These are phyloP conservation scores for Euwallacea similis DNA, from an alignment of 1,140 invertebrate genomes.

Conservation along the genomic window DNA sequence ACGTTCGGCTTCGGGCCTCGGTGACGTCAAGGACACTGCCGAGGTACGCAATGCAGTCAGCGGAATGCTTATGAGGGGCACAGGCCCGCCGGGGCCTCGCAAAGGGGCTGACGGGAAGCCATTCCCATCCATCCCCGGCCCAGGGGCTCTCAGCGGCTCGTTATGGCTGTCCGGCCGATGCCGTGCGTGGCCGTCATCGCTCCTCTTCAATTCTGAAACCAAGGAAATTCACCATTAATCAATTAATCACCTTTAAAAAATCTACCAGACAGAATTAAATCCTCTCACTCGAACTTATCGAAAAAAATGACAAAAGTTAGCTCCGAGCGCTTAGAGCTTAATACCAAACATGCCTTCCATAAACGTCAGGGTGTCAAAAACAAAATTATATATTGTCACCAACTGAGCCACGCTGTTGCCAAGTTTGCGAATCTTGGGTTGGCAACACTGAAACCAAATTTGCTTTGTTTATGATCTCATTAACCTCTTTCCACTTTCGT, in stretches of 20 bases:
- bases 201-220: constrained; percentile 55
- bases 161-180: constrained; percentile 30
- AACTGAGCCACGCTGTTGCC: too few relatives aligned
- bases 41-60: constrained; percentile 30
- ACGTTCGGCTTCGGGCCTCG: constrained; percentile 75
- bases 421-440: too few relatives aligned
- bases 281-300: too few relatives aligned
- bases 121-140: constrained; percentile 60
- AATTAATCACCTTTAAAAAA: not conserved
- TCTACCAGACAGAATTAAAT: not conserved
- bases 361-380: too few relatives aligned
- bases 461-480: too few relatives aligned
- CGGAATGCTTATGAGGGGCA: constrained; percentile 28
- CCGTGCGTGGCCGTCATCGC: constrained; percentile 60
- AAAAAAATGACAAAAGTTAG: too few relatives aligned
- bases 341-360: too few relatives aligned
- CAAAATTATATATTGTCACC: too few relatives aligned
- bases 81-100: constrained; percentile 61
- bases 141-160: constrained; percentile 45
- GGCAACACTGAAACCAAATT: too few relatives aligned
- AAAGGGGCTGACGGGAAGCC: constrained; percentile 67
- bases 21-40: constrained; percentile 68
- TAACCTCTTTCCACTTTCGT: too few relatives aligned
- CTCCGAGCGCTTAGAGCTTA: too few relatives aligned
- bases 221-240: constrained; percentile 13